Evolutionary conservation across 2,888 invertebrate species (phyloP), one percentile per base, ranked within the genome.

Genomic region (Tribolium freemani): DNA sequence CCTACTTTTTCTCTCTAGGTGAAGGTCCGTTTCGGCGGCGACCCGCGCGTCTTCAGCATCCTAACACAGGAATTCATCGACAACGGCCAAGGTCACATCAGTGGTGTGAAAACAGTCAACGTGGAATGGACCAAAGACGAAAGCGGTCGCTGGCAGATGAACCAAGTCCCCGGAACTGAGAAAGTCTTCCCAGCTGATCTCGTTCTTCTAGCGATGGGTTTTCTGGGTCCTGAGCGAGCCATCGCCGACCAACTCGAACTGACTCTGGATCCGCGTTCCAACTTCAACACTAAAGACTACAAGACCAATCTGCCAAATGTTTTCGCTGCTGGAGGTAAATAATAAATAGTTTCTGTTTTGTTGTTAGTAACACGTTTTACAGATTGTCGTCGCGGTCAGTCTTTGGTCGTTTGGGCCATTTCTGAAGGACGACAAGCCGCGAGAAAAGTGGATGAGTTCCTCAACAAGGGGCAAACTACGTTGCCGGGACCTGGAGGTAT

Each of bases 341-440:
- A n/a, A n/a, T n/a, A n/a, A 83, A 83, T 45, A n/a, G 13, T 63
- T 53, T 68, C 30, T 56, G 3, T 45, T 8, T 45, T 45, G 4
- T 11, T 45, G 8, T 45, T 11, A 30, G 0, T 13, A 16, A 30
- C 26, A n/a, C 3, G 53, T 26, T 56, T 69, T 85, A 75, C 85
- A 96, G 99, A 99, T 90, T 99, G 99, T 86, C 94, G 98, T 38
- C 92, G 99, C 79, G 99, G 99, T n/a, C 99, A 99, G 85, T 98
- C 98, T 0, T 89, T 99, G 69, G 98, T 99, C 3, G 99, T 99
- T 5, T 99, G 98, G 96, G 99, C 99, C 13, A 99, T 99, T 76
- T 90, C 96, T 0, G 99, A 99, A 86, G 99, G 99, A 1, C 90
- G 99, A n/a, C 98, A 97, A 87, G 98, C 98, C 5, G 99, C 99